Base-by-base conservation (phyloP, 2,113 vertebrate genomes). In the Ramphastos sulfuratus region DNA sequence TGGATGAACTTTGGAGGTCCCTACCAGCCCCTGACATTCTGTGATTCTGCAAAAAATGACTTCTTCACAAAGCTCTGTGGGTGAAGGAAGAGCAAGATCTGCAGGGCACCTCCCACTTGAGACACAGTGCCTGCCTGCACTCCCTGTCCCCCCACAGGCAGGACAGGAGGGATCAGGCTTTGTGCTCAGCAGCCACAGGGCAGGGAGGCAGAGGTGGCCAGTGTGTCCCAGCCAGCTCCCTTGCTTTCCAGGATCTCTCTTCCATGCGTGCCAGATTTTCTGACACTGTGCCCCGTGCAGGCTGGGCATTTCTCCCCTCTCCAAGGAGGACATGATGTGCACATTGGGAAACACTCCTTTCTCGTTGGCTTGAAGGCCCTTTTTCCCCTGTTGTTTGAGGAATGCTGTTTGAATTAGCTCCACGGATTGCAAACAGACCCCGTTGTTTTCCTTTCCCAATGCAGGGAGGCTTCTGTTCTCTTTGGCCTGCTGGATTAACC, bases 391-490 rank as follows among this genome's bases (percentile, higher is more conserved):
- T 91, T 91, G 94, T 81, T 87, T 96, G 92, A 96, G 89, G 94
- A 96, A 96, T 96, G 93, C 91, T 95, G 93, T 94, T 94, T 96
- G 96, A 96, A 96, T 96, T 95, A 93, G 94, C 96, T 91, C 87
- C 82, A 85, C 1, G 79, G 89, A 96, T 96, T 95, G 94, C 96
- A 96, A 96, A 95, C 91, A 96, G 96, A 96, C 87, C 92, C 91
- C 3, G 72, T 96, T 96, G 94, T 96, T 96, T 96, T 96, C 94
- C 93, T 96, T 96, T 96, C 93, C 94, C 94, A 55, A 28, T 86
- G 94, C 87, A 91, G 91, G 73, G 93, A 96, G 94, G 95, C 94
- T 94, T 94, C 96, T 94, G 90, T 95, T 96, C 96, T 92, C 93
- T 88, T 74, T 90, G 93, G 89, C 93, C 79, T 61, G 93, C 82